Evolutionary conservation across 2,888 invertebrate genomes (phyloP).

Genomic region (Drosophila putrida): DNA sequence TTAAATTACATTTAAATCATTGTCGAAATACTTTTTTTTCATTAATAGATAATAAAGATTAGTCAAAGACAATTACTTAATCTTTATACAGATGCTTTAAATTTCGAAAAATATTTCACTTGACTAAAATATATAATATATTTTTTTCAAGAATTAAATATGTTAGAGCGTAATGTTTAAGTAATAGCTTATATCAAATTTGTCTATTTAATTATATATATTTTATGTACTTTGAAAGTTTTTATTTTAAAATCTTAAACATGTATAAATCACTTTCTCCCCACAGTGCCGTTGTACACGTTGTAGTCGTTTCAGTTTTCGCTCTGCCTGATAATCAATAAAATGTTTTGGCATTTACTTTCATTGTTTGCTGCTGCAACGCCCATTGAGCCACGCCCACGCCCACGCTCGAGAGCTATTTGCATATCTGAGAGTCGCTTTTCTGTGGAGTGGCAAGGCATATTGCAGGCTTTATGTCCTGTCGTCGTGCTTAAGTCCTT

Average conservation of each 20-base stretch:
- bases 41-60: too few species aligned
- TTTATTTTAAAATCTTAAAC: neutral
- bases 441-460: constrained; percentile 57
- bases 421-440: constrained; percentile 69
- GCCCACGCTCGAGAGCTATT: constrained; percentile 66
- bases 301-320: constrained; percentile 43
- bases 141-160: too few species aligned
- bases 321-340: constrained; percentile 74
- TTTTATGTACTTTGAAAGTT: too few species aligned
- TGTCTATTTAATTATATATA: too few species aligned
- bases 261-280: neutral
- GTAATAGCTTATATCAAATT: neutral
- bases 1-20: too few species aligned
- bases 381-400: constrained; percentile 74
- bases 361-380: constrained; percentile 79
- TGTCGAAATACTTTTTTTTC: too few species aligned
- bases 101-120: too few species aligned
- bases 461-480: constrained; percentile 67
- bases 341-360: constrained; percentile 82
- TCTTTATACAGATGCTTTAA: too few species aligned
- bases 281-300: constrained; percentile 48
- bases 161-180: too few species aligned
- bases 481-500: constrained; percentile 72
- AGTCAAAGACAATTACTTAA: too few species aligned
- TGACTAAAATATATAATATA: too few species aligned